These are phyloP conservation scores for Gadopsis bispinosus DNA, from an alignment of 2,797 vertebrate species.

Conservation along the genomic window DNA sequence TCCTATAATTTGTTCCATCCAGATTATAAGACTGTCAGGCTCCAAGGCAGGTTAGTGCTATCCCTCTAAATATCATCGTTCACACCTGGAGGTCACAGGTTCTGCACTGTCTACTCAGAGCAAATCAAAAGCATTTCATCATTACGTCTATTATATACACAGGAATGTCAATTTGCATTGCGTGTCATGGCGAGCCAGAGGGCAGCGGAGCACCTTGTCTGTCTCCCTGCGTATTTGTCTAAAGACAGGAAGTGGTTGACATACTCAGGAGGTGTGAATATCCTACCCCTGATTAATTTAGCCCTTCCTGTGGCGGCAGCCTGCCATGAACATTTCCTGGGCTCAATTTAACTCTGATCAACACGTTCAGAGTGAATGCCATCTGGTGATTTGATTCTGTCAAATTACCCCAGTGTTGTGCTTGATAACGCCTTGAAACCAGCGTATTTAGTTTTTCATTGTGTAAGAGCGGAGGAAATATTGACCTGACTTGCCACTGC, in stretches of 20 bases:
- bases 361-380: conserved; percentile 52
- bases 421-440: conserved; percentile 48
- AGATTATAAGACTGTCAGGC: not conserved
- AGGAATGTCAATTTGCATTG: conserved; percentile 74
- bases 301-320: conserved; percentile 59
- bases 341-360: conserved; percentile 66
- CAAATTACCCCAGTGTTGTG: conserved; percentile 58
- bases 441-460: conserved; percentile 42
- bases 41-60: conserved; percentile 7
- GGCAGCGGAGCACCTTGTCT: conserved; percentile 51
- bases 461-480: conserved; percentile 36
- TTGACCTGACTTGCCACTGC: conserved; percentile 31
- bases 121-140: conserved; percentile 67
- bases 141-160: conserved; percentile 60
- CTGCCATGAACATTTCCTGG: conserved; percentile 54
- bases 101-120: conserved; percentile 54
- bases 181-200: conserved; percentile 63
- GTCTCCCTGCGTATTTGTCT: conserved; percentile 69
- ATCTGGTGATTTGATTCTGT: conserved; percentile 64
- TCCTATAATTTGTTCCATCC: conserved; percentile 20
- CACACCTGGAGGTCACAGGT: conserved; percentile 66
- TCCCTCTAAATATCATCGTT: conserved; percentile 58
- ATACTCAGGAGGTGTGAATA: conserved; percentile 77
- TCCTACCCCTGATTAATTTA: conserved; percentile 72
- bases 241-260: conserved; percentile 70